Base-by-base conservation (phyloP, 2,113 vertebrate genomes). In the Corythoichthys haematopterus region DNA sequence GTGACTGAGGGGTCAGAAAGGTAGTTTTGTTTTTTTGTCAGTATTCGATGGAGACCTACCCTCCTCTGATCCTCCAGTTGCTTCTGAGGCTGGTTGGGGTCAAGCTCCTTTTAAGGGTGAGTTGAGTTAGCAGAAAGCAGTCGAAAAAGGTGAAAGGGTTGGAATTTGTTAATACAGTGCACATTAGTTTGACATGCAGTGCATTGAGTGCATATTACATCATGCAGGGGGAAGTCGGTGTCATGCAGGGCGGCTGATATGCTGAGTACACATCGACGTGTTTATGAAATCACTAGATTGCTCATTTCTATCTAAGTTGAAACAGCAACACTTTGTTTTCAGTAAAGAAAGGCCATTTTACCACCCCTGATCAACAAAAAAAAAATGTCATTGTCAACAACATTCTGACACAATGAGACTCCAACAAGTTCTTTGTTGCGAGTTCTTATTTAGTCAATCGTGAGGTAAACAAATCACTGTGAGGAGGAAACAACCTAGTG, bases 61-160 rank as follows among this genome's bases (percentile, higher is more conserved):
- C 97, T 93, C 91, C 90, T 96, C 79, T 96, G 93, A 91, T 99
- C 96, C 89, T 99, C 96, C 95, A 97, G 93, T 75, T 95, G 95
- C 91, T 96, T 96, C 94, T 94, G 94, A 4, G 95, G 95, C 88
- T 92, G 94, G 90, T 88, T 95, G 87, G 94, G 93, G 90, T 96
- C 96, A 91, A 94, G 88, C 85, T 99, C 96, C 97, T 97, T 62
- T 87, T 93, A 92, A 92, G 87, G 88, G 88, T 85, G 84, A 84
- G 74, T 86, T 73, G 82, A 83, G 86, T 92, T 86, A 92, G 88
- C 86, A 84, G 80, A 86, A 90, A 90, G 88, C 86, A 80, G 47
- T 65, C 51, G 80, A 77, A 75, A 56, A 56, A 58, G 40, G 47
- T 16, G 59, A 70, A 70, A 73, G 60, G 35, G 38, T 71, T 0